These are phyloP conservation scores for Upupa epops DNA, from an alignment of 2,113 vertebrate genomes.

Conservation along the genomic window DNA sequence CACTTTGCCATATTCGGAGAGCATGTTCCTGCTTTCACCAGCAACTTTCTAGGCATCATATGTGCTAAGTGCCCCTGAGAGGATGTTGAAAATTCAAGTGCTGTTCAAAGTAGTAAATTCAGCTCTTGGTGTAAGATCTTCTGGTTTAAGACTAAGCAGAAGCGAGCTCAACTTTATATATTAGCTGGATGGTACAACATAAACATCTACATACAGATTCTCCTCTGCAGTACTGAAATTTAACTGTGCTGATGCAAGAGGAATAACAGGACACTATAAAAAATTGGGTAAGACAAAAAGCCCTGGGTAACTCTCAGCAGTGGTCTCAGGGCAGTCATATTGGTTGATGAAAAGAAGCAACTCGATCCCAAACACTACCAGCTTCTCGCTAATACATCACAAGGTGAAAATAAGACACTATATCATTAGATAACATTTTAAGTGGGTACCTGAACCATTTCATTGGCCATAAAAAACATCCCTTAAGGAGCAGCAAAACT, in stretches of 20 bases:
- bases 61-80: not conserved
- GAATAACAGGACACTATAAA: not conserved
- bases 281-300: not conserved
- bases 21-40: not conserved
- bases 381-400: not conserved
- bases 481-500: not conserved
- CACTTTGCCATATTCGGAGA: not conserved
- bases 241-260: not conserved
- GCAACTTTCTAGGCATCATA: not conserved
- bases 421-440: not conserved
- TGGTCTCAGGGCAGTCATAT: not conserved
- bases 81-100: not conserved
- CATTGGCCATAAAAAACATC: not conserved
- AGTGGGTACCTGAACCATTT: not conserved
- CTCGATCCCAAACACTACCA: not conserved
- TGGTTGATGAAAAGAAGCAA: not conserved
- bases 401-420: not conserved
- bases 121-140: not conserved
- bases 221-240: not conserved
- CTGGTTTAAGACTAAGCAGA: not conserved
- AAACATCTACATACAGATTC: not conserved
- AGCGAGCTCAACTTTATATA: not conserved
- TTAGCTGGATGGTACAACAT: not conserved
- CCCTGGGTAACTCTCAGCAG: not conserved
- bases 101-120: not conserved